Conservation (phyloP, 2,888 invertebrate genomes). For the Microplitis deprimator region DNA sequence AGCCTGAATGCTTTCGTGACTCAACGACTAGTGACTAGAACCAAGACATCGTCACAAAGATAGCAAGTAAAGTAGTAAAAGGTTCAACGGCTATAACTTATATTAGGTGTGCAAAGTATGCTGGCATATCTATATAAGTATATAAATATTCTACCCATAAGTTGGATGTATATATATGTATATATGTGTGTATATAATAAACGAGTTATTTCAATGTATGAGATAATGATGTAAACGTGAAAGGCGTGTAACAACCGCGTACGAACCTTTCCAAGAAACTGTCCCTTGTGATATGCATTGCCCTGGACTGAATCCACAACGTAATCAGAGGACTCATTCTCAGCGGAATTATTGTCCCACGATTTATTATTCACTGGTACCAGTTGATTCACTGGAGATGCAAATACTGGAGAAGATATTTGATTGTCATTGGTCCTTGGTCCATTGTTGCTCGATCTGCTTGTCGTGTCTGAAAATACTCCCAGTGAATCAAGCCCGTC, state of each 20-base stretch:
- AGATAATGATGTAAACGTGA: slow-evolving; percentile 34
- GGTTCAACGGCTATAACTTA: slow-evolving; percentile 12
- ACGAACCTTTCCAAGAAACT: slow-evolving; percentile 65
- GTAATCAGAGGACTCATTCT: slow-evolving; percentile 60
- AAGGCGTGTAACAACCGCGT: slow-evolving; percentile 9
- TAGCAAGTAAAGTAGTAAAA: slow-evolving; percentile 3
- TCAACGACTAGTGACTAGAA: background rate
- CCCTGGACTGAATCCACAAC: slow-evolving; percentile 66
- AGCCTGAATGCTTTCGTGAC: slow-evolving; percentile 30
- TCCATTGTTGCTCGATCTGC: slow-evolving; percentile 30
- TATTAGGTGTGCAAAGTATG: slow-evolving; percentile 3
- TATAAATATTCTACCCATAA: background rate
- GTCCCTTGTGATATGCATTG: slow-evolving; percentile 65
- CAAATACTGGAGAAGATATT: slow-evolving; percentile 25
- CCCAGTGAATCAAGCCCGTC: slow-evolving; percentile 32
- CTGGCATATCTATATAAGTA: background rate
- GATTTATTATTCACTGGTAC: slow-evolving; percentile 46
- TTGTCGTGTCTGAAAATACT: slow-evolving; percentile 4
- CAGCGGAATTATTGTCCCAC: slow-evolving; percentile 54
- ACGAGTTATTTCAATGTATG: slow-evolving; percentile 34
- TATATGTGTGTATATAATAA: slow-evolving; percentile 24
- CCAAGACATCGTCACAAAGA: background rate
- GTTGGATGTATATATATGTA: slow-evolving; percentile 2
- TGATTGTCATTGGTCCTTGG: slow-evolving; percentile 24
- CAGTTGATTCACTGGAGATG: background rate